phyloP scores from a whole-genome alignment of 2,797 vertebrate species.

The Trichosurus vulpecula region DNA sequence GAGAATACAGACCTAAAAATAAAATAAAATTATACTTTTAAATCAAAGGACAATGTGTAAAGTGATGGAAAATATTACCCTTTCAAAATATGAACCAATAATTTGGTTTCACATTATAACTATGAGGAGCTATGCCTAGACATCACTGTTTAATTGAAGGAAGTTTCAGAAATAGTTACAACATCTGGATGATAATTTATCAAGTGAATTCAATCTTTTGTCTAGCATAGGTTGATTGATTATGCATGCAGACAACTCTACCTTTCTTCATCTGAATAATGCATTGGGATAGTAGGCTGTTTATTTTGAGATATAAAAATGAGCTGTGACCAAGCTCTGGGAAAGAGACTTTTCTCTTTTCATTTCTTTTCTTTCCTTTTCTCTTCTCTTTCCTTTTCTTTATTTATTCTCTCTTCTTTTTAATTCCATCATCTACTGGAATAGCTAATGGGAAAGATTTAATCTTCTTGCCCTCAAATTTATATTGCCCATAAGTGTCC shows the following conservation, averaged over 20 bases:
- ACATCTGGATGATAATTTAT: slow-evolving; percentile 61
- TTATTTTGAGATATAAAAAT: slow-evolving; percentile 81
- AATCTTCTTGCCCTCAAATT: slow-evolving; percentile 24
- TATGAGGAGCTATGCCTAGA: slow-evolving; percentile 73
- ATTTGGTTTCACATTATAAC: slow-evolving; percentile 66
- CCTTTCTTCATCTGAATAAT: slow-evolving; percentile 79
- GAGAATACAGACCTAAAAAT: not conserved
- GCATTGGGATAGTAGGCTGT: slow-evolving; percentile 73
- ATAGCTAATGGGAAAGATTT: not conserved
- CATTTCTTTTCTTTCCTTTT: slow-evolving; percentile 59
- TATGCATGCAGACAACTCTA: slow-evolving; percentile 74
- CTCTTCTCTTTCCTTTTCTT: not conserved
- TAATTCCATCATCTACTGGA: not conserved
- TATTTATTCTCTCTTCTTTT: not conserved
- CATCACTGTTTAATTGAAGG: slow-evolving; percentile 78
- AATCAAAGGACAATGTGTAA: slow-evolving; percentile 35
- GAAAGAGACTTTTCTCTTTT: slow-evolving; percentile 76
- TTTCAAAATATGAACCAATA: slow-evolving; percentile 61
- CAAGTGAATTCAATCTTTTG: slow-evolving; percentile 67
- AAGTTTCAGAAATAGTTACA: slow-evolving; percentile 72
- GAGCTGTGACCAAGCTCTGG: slow-evolving; percentile 73
- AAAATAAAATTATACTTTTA: slow-evolving; percentile 27
- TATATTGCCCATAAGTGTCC: slow-evolving; percentile 72
- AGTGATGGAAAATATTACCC: not conserved
- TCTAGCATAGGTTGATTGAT: slow-evolving; percentile 70